phyloP scores from a whole-genome alignment of 1,140 invertebrate species.

The Ceratosolen solmsi region DNA sequence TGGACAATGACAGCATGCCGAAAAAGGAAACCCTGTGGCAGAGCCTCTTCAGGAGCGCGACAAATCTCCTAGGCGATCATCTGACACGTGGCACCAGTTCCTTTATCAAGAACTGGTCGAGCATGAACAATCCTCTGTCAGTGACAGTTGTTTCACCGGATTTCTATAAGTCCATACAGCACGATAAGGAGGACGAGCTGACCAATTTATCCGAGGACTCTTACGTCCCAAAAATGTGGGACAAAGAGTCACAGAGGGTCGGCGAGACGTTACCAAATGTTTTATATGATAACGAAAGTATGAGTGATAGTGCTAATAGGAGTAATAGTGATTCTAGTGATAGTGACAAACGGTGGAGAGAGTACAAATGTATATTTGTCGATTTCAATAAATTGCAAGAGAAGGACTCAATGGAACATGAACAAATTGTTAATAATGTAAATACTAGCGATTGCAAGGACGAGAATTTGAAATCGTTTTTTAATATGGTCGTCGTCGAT shows the following conservation, averaged over 20 bases:
- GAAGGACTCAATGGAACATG: not conserved
- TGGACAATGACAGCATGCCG: slow-evolving; percentile 42
- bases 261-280: slow-evolving; percentile 28
- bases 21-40: slow-evolving; percentile 55
- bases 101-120: slow-evolving; percentile 50
- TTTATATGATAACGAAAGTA: slow-evolving; percentile 44
- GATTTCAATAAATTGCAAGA: slow-evolving; percentile 26
- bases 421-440: slow-evolving; percentile 47
- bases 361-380: slow-evolving; percentile 45
- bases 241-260: not conserved
- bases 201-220: not conserved
- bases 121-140: slow-evolving; percentile 57
- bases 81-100: slow-evolving; percentile 53
- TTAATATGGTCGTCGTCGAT: slow-evolving; percentile 14
- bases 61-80: slow-evolving; percentile 55
- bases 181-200: slow-evolving; percentile 47
- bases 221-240: not conserved
- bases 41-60: slow-evolving; percentile 54
- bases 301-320: slow-evolving; percentile 38
- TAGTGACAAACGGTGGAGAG: slow-evolving; percentile 40
- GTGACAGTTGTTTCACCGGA: slow-evolving; percentile 60
- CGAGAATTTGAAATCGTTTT: slow-evolving; percentile 22
- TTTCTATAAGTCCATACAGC: slow-evolving; percentile 56
- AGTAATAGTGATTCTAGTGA: slow-evolving; percentile 39
- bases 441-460: slow-evolving; percentile 24